Evolutionary conservation across 2,888 invertebrate species (phyloP), one percentile per base, ranked within the genome.

Genomic region (Rutpela maculata): DNA sequence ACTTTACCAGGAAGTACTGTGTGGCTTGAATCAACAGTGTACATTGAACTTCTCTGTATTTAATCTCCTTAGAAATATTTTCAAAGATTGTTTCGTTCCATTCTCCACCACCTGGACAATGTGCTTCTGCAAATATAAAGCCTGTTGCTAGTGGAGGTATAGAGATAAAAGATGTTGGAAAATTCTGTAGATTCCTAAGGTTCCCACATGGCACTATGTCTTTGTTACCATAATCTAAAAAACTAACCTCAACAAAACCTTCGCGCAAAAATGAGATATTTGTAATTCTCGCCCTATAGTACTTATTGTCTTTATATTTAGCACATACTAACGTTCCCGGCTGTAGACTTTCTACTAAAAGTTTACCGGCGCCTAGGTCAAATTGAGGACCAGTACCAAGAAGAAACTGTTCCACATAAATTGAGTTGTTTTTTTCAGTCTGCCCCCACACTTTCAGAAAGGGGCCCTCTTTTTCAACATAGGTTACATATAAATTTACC

Each of bases 391-490:
- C 91, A 86, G 78, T 91, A 90, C 85, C 90, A 87, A 88, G 91
- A 88, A 85, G 84, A 74, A 86, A 89, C n/a, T 91, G 91, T 85
- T 94, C 94, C 65, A 94, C 89, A 86, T 91, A 91, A 72, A 92
- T 86, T 0, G 92, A 91, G 60, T 91, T 88, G 78, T 90, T 90
- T 83, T 92, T 92, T 84, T 94, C 93, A 0, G 91, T 89, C 88
- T 95, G 95, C 35, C 95, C 95, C 91, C 93, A 94, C 86, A 96
- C 91, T 90, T 93, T 94, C 77, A 96, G 89, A 86, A 94, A 93
- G 76, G 93, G 92, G 38, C 94, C 93, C 78, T 94, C 93, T 69
- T 92, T 92, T 85, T 95, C 95, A 80, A 95, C 92, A 89, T 93
- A 92, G 79, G 95, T 95, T 85, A 94, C 92, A 76, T 86, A 89